Evolutionary conservation across 2,113 vertebrate genomes (phyloP), one percentile per base, ranked within the genome.

Genomic region (Cyrtonyx montezumae): DNA sequence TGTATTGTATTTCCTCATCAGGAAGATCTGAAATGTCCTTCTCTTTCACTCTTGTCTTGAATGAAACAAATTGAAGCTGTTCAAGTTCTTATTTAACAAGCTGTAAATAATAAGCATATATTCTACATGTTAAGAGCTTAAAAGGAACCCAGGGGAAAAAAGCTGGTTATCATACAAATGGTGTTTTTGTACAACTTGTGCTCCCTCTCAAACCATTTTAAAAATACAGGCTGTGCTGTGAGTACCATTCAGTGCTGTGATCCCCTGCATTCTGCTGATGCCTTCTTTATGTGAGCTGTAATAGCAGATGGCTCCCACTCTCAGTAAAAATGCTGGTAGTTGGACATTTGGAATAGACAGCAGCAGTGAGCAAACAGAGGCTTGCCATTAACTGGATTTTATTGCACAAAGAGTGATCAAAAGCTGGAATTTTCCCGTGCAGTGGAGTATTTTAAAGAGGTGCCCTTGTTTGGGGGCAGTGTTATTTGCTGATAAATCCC

Each of bases 321-420:
- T 77, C 77, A 70, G 28, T 32, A 84, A 94, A 90, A 84, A 26
- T 79, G 77, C 61, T 88, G 79, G 88, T 68, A 83, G 37, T 17
- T 0, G 2, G 65, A 85, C 65, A 56, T 91, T 90, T 80, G 62
- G 69, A 93, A 86, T 32, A 68, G 65, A 36, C 26, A 87, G 42
- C 7, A 28, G 66, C 40, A 87, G 79, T 15, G 65, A 7, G 43
- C 73, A 90, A 67, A 85, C 32, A 67, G 8, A 79, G 4, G 40
- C 36, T 70, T 87, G 21, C 61, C 65, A 58, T 58, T 87, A 75
- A 89, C 73, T 58, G 45, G 65, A 87, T 92, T 95, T 84, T 34
- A 40, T 42, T 25, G 37, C 49, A 77, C 43, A 91, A 90, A 90
- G 61, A 58, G 10, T 40, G 18, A 46, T 43, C 10, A 84, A 81